Evolutionary conservation across 2,888 invertebrate species (phyloP).

Genomic region (Allolobophora icterica): DNA sequence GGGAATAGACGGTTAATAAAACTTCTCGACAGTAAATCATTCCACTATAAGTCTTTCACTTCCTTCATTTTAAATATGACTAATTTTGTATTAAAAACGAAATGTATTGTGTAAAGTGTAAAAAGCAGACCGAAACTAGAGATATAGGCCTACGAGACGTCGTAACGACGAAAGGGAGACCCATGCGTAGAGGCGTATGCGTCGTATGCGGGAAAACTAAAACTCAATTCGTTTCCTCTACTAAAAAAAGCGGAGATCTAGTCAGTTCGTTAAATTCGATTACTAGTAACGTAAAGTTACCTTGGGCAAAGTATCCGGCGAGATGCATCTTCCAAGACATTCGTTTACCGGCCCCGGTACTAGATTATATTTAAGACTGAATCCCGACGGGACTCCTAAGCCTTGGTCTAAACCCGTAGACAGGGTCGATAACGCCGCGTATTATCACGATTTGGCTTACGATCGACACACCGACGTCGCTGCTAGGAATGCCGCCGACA

Average conservation of each 20-base stretch:
- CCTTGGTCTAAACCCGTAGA: too few species aligned
- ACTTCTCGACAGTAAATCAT: neutral
- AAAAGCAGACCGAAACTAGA: neutral
- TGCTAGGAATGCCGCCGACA: too few species aligned
- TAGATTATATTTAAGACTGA: too few species aligned
- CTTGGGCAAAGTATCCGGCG: too few species aligned
- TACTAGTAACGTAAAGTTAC: too few species aligned
- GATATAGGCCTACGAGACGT: neutral
- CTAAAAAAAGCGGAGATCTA: neutral
- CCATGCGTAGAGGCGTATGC: neutral
- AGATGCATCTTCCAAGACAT: too few species aligned
- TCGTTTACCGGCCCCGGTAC: too few species aligned
- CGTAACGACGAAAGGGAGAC: neutral
- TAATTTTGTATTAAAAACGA: neutral
- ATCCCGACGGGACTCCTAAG: too few species aligned
- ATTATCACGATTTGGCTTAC: too few species aligned
- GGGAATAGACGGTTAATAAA: neutral
- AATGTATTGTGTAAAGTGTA: neutral
- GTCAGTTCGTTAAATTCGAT: neutral
- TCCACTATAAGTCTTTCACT: neutral
- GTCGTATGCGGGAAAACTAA: neutral
- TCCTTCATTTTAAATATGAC: neutral
- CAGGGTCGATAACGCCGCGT: too few species aligned
- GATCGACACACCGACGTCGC: too few species aligned
- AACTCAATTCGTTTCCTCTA: neutral